Conservation (phyloP, 1,140 invertebrate genomes). For the Apis laboriosa region DNA sequence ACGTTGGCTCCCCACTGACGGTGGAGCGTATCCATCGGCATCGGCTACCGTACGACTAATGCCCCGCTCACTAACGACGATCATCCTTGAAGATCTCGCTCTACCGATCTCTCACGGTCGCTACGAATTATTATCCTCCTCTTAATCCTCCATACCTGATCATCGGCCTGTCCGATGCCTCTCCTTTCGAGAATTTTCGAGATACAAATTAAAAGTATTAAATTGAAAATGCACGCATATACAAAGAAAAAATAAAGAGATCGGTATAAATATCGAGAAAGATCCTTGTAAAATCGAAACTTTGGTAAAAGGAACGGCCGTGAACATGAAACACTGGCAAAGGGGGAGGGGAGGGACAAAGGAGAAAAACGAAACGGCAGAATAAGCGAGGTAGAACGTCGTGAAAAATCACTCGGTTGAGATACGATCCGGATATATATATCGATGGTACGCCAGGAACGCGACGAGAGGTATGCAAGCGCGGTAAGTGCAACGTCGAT, state of each 20-base stretch:
- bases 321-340: not conserved
- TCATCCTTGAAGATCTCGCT: constrained; percentile 68
- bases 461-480: constrained; percentile 61
- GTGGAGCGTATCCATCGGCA: constrained; percentile 67
- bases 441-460: constrained; percentile 55
- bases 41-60: constrained; percentile 76
- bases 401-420: constrained; percentile 36
- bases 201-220: too few species aligned
- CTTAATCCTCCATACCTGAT: constrained; percentile 48
- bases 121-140: constrained; percentile 67
- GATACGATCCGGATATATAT: constrained; percentile 55
- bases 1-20: constrained; percentile 52
- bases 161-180: not conserved
- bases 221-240: too few species aligned
- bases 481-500: constrained; percentile 54
- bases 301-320: not conserved
- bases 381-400: constrained; percentile 12
- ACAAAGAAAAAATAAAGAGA: too few species aligned
- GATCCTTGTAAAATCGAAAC: not conserved
- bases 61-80: constrained; percentile 65
- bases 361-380: not conserved
- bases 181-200: not conserved
- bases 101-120: constrained; percentile 62
- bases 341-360: too few species aligned
- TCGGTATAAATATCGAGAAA: too few species aligned